Evolutionary conservation across 2,888 invertebrate species (phyloP), one percentile per base, ranked within the genome.

Genomic region (Patella depressa): DNA sequence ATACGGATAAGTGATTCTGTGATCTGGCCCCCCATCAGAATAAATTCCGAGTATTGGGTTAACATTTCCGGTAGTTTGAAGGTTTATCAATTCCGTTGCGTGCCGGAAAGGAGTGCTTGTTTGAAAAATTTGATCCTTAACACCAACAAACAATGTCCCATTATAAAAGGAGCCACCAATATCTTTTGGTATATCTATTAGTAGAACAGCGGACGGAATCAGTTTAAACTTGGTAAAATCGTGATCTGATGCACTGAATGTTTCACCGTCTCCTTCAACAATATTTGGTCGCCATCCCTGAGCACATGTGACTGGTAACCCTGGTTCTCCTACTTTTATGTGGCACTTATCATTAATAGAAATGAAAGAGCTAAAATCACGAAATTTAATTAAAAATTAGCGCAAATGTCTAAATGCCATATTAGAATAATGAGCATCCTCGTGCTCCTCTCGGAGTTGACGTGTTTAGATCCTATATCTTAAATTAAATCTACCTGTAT

Each of bases 81-180:
- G 19, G 1, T 34, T 29, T 24, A 53, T 19, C 53, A 74, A 65
- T 53, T 80, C 78, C 11, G 76, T 70, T n/a, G 57, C 53, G 54
- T 80, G 80, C 45, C 78, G 71, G 45, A 78, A 29, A 12, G 76
- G 75, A n/a, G 70, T 72, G 29, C 34, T 72, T 69, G 11, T 75
- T 69, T 80, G 70, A n/a, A 80, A 76, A 54, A 73, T 45, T 70
- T 70, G 76, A 69, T 80, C 78, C 70, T 80, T 80, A 57, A 80
- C 15, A 73, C 73, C 72, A 29, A 78, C 73, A 75, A 75, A 59
- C n/a, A 78, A 75, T 14, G 65, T 19, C 7, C 78, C 80, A 24
- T 57, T 17, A 70, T 80, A 75, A 73, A 80, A 80, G 19, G 69
- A 70, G 14, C 70, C 70, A 19, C 65, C 59, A 45, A 74, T 59